phyloP scores from a whole-genome alignment of 2,888 invertebrate species.

The Invenusta paracnida region DNA sequence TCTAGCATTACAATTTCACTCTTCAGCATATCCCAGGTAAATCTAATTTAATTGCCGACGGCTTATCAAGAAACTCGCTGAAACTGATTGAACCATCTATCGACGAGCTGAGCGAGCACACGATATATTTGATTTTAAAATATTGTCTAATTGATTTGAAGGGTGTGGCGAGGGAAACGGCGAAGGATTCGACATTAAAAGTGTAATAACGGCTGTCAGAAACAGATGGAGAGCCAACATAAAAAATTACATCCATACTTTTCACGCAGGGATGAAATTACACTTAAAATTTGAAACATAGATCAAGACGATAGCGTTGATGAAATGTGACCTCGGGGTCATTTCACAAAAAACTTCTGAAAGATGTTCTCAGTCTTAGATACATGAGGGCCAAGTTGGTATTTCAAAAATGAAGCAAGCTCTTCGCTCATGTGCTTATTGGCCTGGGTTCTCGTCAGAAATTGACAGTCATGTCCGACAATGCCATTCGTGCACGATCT shows the following conservation, averaged over 20 bases:
- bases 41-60: slow-evolving; percentile 24
- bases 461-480: neutral
- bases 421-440: neutral
- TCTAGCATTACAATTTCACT: neutral
- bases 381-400: neutral
- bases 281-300: neutral
- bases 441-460: neutral
- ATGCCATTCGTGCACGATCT: neutral
- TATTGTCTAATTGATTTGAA: slow-evolving; percentile 7
- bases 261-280: neutral
- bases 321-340: neutral
- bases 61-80: slow-evolving; percentile 8
- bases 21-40: neutral
- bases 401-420: neutral
- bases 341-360: neutral
- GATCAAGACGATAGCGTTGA: neutral
- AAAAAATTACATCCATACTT: neutral
- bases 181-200: neutral
- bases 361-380: neutral
- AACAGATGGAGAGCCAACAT: neutral
- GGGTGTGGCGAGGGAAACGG: neutral
- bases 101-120: neutral
- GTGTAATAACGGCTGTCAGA: neutral
- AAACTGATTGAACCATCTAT: neutral
- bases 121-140: neutral